Percentiles rank a stretch among this genome's conserved stretches.
Conservation (phyloP, 2,888 invertebrate species). For the Andrena trimmerana region DNA sequence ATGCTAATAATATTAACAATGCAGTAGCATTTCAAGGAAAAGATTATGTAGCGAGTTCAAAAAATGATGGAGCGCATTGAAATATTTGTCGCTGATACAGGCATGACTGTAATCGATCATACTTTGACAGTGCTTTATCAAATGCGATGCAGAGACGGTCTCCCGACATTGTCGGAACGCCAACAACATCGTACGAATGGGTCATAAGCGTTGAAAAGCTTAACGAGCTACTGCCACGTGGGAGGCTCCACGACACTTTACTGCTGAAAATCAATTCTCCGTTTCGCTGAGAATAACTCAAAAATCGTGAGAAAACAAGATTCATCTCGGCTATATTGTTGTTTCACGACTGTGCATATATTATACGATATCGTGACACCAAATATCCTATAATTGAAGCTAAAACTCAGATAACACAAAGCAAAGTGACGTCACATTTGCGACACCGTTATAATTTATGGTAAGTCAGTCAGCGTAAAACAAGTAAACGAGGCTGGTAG, state of each 20-base stretch:
- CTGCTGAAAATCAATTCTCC: slow-evolving; percentile 40
- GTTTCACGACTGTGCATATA: background rate
- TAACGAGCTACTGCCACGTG: slow-evolving; percentile 43
- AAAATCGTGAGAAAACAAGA: background rate
- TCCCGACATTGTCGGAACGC: background rate
- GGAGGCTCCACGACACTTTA: slow-evolving; percentile 7
- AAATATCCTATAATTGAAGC: background rate
- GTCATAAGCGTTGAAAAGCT: slow-evolving; percentile 25
- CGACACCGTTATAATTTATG: background rate
- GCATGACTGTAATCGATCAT: slow-evolving; percentile 17
- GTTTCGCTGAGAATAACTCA: background rate
- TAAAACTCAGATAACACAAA: slow-evolving; percentile 3
- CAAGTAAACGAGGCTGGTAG: background rate
- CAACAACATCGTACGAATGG: slow-evolving; percentile 16
- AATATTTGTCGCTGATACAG: background rate
- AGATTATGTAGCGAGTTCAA: background rate
- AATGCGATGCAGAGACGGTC: slow-evolving; percentile 1
- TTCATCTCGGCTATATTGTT: background rate
- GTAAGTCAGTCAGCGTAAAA: background rate
- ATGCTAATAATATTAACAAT: too few species aligned
- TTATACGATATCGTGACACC: background rate
- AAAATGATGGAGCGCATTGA: background rate
- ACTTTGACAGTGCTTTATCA: slow-evolving; percentile 25
- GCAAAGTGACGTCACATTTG: background rate
- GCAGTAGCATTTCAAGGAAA: too few species aligned